phyloP scores from a whole-genome alignment of 2,113 vertebrate genomes.

The Sterrhoptilus dennistouni region DNA sequence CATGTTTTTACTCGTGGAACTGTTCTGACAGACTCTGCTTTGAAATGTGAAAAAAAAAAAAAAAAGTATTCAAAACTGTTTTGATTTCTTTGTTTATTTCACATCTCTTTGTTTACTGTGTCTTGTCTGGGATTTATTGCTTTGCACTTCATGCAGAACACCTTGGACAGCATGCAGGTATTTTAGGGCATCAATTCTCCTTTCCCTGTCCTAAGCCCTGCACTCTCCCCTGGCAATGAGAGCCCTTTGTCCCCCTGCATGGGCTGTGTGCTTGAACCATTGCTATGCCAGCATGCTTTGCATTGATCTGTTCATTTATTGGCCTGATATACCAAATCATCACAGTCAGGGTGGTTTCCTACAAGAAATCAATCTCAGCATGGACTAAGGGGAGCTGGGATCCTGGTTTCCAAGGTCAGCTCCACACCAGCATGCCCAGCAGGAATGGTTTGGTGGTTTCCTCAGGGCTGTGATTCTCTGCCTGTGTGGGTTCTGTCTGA shows the following conservation, averaged over 20 bases:
- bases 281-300: constrained; percentile 51
- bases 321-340: background rate
- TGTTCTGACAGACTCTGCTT: constrained; percentile 9
- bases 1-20: background rate
- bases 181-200: constrained; percentile 72
- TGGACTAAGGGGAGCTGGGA: background rate
- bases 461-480: background rate
- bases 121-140: constrained; percentile 81
- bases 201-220: background rate
- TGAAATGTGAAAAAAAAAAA: background rate
- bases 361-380: background rate
- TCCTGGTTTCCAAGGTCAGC: background rate
- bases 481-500: background rate
- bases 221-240: background rate
- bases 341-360: rapidly evolving
- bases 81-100: constrained; percentile 74
- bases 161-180: constrained; percentile 99
- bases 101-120: constrained; percentile 78
- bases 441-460: background rate
- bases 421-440: constrained; percentile 11
- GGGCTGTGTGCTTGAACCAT: background rate
- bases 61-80: constrained; percentile 50
- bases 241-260: background rate
- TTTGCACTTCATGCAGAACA: constrained; percentile 86
- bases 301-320: background rate